These are phyloP conservation scores for Metacarcinus magister DNA, from an alignment of 2,888 invertebrate species.

Conservation along the genomic window DNA sequence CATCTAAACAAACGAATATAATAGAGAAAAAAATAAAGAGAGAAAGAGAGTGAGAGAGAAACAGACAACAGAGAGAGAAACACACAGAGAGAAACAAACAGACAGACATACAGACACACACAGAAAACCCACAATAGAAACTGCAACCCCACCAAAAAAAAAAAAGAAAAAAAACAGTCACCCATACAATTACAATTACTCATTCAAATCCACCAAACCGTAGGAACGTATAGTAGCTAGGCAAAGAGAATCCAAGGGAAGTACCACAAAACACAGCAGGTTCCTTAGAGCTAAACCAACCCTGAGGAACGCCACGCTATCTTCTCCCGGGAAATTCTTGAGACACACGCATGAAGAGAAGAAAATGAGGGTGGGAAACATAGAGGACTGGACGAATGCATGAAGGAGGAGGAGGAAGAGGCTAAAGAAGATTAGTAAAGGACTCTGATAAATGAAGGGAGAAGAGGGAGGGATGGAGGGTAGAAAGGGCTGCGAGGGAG, in stretches of 20 bases:
- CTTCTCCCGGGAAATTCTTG: background rate
- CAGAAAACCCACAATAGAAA: no score
- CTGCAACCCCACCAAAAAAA: no score
- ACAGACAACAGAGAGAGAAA: background rate
- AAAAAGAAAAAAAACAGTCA: background rate
- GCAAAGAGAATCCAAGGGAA: no score
- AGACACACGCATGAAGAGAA: slow-evolving; percentile 26
- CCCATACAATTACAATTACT: background rate
- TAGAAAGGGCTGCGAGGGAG: background rate
- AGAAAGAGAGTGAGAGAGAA: background rate
- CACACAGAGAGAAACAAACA: no score
- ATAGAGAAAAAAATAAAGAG: background rate
- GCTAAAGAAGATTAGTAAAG: background rate
- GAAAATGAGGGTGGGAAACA: background rate
- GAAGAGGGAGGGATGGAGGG: background rate
- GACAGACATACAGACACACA: background rate
- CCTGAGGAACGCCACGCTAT: background rate
- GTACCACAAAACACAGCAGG: background rate
- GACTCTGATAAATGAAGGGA: background rate
- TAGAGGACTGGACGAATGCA: background rate
- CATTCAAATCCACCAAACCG: no score
- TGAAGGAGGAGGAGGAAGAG: background rate
- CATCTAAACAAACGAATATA: no score
- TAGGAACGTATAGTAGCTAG: no score
- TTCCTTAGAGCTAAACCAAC: background rate